phyloP scores from a whole-genome alignment of 2,113 vertebrate genomes.

The Daubentonia madagascariensis region DNA sequence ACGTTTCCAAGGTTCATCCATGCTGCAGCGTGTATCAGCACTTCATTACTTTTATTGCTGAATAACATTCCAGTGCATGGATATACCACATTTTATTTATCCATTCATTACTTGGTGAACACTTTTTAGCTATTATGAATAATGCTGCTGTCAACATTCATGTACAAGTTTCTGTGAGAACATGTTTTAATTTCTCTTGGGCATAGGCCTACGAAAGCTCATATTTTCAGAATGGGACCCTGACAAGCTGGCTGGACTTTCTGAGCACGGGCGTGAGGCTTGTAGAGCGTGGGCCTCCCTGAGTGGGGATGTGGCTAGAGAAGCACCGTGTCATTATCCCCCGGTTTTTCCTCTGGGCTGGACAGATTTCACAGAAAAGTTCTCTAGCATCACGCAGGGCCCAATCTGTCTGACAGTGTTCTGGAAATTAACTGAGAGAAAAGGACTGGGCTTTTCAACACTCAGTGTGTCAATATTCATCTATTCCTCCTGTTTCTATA shows the following conservation, averaged over 20 bases:
- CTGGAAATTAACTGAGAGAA: not conserved
- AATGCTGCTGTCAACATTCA: not conserved
- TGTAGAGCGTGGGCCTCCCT: not conserved
- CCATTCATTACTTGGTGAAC: not conserved
- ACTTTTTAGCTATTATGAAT: not conserved
- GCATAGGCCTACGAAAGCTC: not conserved
- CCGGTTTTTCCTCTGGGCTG: not conserved
- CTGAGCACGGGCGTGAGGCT: not conserved
- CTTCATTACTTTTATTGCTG: not conserved
- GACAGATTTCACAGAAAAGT: not conserved
- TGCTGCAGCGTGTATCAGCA: not conserved
- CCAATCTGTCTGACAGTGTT: not conserved
- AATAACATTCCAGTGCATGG: not conserved
- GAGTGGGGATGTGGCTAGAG: not conserved
- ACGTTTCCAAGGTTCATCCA: not conserved
- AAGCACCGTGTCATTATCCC: not conserved
- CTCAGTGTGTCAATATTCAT: not conserved
- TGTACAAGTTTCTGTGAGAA: not conserved
- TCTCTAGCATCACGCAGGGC: not conserved
- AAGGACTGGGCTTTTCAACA: not conserved
- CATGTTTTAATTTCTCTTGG: not conserved
- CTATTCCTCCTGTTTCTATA: not conserved
- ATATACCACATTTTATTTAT: not conserved
- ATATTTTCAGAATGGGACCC: not conserved
- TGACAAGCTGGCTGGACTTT: not conserved